phyloP scores from a whole-genome alignment of 2,888 invertebrate genomes.

The Oscheius sp. region DNA sequence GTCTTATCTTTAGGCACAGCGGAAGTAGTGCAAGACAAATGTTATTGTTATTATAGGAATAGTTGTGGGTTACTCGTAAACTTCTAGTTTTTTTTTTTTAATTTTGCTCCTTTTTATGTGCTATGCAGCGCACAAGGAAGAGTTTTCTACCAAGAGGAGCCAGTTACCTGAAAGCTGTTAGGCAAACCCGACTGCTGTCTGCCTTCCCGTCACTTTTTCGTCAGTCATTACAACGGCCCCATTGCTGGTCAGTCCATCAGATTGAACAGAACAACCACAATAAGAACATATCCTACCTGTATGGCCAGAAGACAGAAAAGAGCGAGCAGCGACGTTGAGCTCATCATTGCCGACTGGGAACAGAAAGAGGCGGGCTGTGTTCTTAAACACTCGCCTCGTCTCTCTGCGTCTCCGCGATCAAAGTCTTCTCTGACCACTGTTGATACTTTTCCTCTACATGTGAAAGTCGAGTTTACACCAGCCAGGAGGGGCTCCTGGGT shows the following conservation, averaged over 20 bases:
- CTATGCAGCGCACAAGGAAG: neutral
- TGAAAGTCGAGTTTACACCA: conserved; percentile 34
- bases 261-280: neutral
- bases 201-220: neutral
- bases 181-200: conserved; percentile 17
- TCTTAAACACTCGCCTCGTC: conserved; percentile 22
- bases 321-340: conserved; percentile 12
- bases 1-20: too few species aligned
- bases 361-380: conserved; percentile 19
- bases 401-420: conserved; percentile 30
- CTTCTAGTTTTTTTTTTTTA: too few species aligned
- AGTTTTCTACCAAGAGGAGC: conserved; percentile 4
- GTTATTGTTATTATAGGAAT: neutral
- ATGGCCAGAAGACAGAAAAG: conserved; percentile 17
- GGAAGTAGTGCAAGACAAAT: neutral
- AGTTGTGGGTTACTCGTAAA: too few species aligned
- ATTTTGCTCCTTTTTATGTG: too few species aligned
- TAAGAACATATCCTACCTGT: conserved; percentile 1
- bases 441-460: conserved; percentile 33
- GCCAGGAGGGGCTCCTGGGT: too few species aligned
- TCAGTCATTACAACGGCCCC: neutral
- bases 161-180: conserved; percentile 26
- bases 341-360: conserved; percentile 22
- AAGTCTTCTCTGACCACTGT: conserved; percentile 1
- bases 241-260: neutral